A percentile compares a stretch with the other conserved stretches of the same genome.
Conservation (phyloP, 1,140 invertebrate species). For the Drosophila seguyi region DNA sequence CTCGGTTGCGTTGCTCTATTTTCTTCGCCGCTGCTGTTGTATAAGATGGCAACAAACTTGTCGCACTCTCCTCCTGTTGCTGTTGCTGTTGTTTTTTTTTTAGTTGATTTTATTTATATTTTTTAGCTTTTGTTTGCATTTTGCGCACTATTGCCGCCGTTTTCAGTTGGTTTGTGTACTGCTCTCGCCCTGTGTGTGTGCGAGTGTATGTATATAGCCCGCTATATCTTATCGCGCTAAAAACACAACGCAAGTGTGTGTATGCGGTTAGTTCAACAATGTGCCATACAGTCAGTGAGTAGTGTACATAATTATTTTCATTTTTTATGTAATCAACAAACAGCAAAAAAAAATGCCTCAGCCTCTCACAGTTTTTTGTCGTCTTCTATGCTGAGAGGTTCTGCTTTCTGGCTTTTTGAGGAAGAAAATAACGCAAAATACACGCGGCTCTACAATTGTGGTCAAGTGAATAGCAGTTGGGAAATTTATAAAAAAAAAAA, state of each 20-base stretch:
- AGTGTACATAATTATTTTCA: slow-evolving; percentile 76
- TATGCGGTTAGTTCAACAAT: slow-evolving; percentile 28
- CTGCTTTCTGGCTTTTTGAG: slow-evolving; percentile 37
- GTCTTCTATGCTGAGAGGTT: slow-evolving; percentile 53
- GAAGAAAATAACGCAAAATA: slow-evolving; percentile 34
- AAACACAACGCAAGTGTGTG: slow-evolving; percentile 35
- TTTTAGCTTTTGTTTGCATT: slow-evolving; percentile 71
- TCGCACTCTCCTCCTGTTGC: slow-evolving; percentile 39
- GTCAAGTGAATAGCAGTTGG: slow-evolving; percentile 42
- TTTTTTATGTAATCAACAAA: slow-evolving; percentile 81
- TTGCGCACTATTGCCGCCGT: slow-evolving; percentile 58
- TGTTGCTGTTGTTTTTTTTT: slow-evolving; percentile 50
- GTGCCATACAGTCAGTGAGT: slow-evolving; percentile 42
- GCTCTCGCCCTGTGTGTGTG: not conserved
- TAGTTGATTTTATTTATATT: slow-evolving; percentile 39
- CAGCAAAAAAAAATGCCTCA: slow-evolving; percentile 46
- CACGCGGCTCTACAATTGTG: slow-evolving; percentile 18
- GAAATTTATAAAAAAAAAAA: too few relatives aligned
- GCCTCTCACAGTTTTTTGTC: slow-evolving; percentile 38
- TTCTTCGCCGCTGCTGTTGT: slow-evolving; percentile 45
- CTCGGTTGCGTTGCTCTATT: slow-evolving; percentile 31
- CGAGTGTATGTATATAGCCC: slow-evolving; percentile 3
- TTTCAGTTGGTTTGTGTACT: slow-evolving; percentile 24
- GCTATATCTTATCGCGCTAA: slow-evolving; percentile 70
- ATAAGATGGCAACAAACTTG: slow-evolving; percentile 61